phyloP scores from a whole-genome alignment of 1,140 invertebrate genomes.

The Heliothis virescens region DNA sequence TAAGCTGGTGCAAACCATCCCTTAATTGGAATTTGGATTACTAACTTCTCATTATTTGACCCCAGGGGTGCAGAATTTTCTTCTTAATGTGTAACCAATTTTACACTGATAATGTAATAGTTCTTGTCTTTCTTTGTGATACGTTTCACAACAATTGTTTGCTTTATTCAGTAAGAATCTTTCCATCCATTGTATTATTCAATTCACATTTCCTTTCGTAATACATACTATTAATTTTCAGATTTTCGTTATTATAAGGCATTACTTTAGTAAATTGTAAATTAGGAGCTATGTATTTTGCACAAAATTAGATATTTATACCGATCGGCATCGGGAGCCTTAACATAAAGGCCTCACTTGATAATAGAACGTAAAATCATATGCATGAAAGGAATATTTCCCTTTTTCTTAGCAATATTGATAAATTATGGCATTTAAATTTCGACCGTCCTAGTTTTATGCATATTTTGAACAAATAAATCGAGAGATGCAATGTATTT shows the following conservation, averaged over 20 bases:
- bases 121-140: neutral
- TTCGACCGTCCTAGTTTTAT: neutral
- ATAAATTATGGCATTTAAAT: neutral
- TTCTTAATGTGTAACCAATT: neutral
- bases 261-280: neutral
- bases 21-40: too few relatives aligned
- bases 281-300: conserved; percentile 9
- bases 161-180: neutral
- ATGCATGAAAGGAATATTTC: neutral
- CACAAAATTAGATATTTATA: conserved; percentile 16
- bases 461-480: conserved; percentile 7
- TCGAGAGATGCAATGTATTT: neutral
- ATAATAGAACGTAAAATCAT: neutral
- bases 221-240: neutral
- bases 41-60: too few relatives aligned
- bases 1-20: too few relatives aligned
- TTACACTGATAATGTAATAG: neutral
- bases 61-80: too few relatives aligned
- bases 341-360: neutral
- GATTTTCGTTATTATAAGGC: neutral
- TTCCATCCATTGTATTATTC: neutral
- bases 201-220: neutral
- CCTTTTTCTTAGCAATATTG: neutral
- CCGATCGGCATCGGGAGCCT: neutral
- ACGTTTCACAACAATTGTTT: neutral